phyloP scores from a whole-genome alignment of 2,888 invertebrate species.

The Toxonevra muliebris region DNA sequence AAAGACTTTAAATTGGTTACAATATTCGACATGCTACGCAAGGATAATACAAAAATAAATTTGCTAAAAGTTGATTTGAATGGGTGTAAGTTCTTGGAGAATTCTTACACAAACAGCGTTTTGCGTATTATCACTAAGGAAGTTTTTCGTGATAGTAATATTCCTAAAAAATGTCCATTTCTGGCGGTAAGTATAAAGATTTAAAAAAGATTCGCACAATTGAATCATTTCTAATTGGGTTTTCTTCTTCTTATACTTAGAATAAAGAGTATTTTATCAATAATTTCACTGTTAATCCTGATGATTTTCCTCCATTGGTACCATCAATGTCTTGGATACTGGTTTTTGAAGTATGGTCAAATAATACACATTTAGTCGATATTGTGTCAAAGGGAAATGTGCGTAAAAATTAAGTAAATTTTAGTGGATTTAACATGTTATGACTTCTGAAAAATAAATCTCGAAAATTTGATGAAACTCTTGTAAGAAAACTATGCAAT shows the following conservation, averaged over 20 bases:
- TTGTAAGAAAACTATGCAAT: too few relatives aligned
- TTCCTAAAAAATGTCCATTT: conserved; percentile 43
- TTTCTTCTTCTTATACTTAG: conserved; percentile 7
- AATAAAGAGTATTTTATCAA: conserved; percentile 5
- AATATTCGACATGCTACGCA: conserved; percentile 36
- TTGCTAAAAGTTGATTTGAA: conserved; percentile 35
- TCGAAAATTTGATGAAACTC: too few relatives aligned
- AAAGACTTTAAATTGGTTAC: conserved; percentile 22
- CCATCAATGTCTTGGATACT: conserved; percentile 20
- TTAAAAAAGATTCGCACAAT: not conserved
- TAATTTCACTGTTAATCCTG: conserved; percentile 22
- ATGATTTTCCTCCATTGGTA: conserved; percentile 19
- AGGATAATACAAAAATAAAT: conserved; percentile 40
- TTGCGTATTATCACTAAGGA: conserved; percentile 5
- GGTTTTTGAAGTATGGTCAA: not conserved
- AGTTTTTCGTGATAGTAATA: conserved; percentile 29
- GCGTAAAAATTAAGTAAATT: not conserved
- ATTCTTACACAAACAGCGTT: conserved; percentile 3
- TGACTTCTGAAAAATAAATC: too few relatives aligned
- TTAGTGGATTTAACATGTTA: too few relatives aligned
- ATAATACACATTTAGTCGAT: not conserved
- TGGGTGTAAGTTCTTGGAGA: conserved; percentile 42
- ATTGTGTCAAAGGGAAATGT: conserved; percentile 8
- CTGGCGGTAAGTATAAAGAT: conserved; percentile 37
- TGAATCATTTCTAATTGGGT: not conserved